Evolutionary conservation across 2,797 vertebrate genomes (phyloP).

Genomic region (Acomys russatus): DNA sequence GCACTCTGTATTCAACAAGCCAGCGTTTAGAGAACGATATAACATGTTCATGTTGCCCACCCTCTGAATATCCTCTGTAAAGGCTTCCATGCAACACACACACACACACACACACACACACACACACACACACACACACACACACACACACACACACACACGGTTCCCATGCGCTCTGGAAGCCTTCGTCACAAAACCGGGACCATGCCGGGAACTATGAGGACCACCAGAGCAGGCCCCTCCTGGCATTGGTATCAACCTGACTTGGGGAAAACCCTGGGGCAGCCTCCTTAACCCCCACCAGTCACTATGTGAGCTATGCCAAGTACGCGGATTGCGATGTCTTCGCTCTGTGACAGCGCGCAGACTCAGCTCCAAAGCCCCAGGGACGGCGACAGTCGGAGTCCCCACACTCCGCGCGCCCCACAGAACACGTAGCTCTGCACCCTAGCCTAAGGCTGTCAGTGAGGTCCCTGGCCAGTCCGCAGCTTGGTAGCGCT

Average conservation of each 20-base stretch:
- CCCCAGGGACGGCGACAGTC: conserved; percentile 2
- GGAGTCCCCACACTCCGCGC: background rate
- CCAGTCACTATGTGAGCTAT: background rate
- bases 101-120: background rate
- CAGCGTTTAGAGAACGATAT: conserved; percentile 26
- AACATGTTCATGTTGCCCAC: background rate
- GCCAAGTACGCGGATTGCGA: background rate
- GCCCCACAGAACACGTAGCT: background rate
- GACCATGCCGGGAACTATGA: background rate
- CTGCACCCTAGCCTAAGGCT: background rate
- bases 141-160: conserved; percentile 10
- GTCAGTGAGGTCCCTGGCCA: background rate
- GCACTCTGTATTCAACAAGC: conserved; percentile 52
- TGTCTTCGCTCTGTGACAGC: background rate
- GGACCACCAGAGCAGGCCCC: background rate
- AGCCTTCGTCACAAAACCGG: conserved; percentile 22
- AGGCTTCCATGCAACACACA: background rate
- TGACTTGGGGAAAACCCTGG: background rate
- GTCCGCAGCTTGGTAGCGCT: background rate
- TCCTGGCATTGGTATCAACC: background rate
- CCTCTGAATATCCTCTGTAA: background rate
- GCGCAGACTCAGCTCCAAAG: conserved; percentile 30
- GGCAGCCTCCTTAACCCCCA: background rate
- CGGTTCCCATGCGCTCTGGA: background rate
- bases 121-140: background rate